phyloP scores from a whole-genome alignment of 2,888 invertebrate genomes.

The Ochlodes sylvanus region DNA sequence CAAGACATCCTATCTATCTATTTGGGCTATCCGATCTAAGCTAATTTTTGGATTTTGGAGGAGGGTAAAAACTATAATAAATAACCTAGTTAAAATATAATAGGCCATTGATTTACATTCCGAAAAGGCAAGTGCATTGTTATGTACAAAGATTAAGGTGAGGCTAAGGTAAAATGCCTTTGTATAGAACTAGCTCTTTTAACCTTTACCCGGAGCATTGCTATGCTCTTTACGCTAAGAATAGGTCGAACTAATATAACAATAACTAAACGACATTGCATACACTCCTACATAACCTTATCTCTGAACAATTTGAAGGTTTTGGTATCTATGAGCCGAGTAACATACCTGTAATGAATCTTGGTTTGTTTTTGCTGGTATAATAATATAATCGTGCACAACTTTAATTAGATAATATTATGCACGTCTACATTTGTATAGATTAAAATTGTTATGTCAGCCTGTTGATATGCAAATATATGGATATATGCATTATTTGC shows the following conservation, averaged over 20 bases:
- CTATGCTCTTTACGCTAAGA: slow-evolving; percentile 22
- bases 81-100: background rate
- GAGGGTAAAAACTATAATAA: background rate
- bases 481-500: too few species aligned
- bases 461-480: too few species aligned
- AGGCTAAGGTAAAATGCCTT: slow-evolving; percentile 25
- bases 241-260: slow-evolving; percentile 25
- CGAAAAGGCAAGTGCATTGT: slow-evolving; percentile 35
- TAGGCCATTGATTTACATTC: slow-evolving; percentile 11
- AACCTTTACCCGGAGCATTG: slow-evolving; percentile 26
- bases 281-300: background rate
- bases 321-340: background rate
- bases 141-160: slow-evolving; percentile 34
- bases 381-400: too few species aligned
- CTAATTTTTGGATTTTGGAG: too few species aligned
- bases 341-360: too few species aligned
- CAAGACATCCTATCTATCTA: too few species aligned
- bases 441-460: too few species aligned
- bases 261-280: slow-evolving; percentile 14
- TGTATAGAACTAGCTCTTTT: slow-evolving; percentile 19
- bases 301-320: background rate
- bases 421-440: too few species aligned
- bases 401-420: too few species aligned
- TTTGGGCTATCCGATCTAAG: too few species aligned
- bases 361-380: too few species aligned